Evolutionary conservation across 2,113 vertebrate species (phyloP).

Genomic region (Laticauda laticaudata): DNA sequence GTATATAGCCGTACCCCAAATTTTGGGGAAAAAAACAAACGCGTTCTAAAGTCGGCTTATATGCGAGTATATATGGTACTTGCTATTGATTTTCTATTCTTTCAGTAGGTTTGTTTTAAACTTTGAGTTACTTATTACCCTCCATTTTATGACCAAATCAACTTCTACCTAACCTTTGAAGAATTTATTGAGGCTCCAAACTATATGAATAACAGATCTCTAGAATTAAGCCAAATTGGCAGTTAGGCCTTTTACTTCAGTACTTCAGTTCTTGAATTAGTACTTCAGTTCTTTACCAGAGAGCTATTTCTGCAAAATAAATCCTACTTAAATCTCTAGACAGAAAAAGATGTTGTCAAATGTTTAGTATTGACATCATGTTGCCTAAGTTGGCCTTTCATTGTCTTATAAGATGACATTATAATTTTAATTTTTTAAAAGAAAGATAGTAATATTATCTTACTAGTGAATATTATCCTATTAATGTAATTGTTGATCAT

Average conservation of each 20-base stretch:
- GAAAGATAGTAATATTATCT: neutral
- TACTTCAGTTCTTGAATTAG: too few species aligned
- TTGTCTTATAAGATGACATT: neutral
- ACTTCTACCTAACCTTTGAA: neutral
- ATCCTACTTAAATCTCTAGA: neutral
- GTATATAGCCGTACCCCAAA: too few species aligned
- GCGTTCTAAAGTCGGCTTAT: too few species aligned
- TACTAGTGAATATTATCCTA: too few species aligned
- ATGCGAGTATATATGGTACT: too few species aligned
- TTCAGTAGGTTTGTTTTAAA: neutral
- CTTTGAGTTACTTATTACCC: neutral
- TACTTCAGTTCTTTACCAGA: neutral
- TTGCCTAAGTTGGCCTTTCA: neutral
- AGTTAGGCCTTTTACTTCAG: neutral
- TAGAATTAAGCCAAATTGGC: neutral
- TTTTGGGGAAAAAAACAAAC: too few species aligned
- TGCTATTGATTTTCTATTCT: neutral
- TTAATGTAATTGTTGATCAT: neutral
- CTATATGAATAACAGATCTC: neutral
- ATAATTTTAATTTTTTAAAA: neutral
- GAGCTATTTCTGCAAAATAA: neutral
- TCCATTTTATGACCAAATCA: neutral
- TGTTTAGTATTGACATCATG: neutral
- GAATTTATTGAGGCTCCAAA: neutral
- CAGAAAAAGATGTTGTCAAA: neutral